Percentiles rank a stretch among this genome's conserved stretches.
Evolutionary conservation across 1,140 invertebrate genomes (phyloP).

Genomic region (Sycobia sp.): DNA sequence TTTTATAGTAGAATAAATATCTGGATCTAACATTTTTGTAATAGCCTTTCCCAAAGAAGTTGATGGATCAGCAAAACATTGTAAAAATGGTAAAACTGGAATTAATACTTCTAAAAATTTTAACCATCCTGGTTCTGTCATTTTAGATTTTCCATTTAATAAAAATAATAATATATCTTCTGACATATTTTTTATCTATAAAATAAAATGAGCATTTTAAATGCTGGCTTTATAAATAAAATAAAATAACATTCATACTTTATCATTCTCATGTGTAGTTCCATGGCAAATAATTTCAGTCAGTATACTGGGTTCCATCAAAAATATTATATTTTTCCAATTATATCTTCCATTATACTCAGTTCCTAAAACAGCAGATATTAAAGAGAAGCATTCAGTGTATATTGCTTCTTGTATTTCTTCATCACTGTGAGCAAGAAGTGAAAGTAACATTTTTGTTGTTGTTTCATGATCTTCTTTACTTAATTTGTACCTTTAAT

Average conservation of each 20-base stretch:
- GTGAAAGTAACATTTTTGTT: slow-evolving; percentile 46
- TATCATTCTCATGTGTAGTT: slow-evolving; percentile 55
- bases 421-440: slow-evolving; percentile 49
- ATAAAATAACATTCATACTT: slow-evolving; percentile 39
- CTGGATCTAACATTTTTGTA: slow-evolving; percentile 68
- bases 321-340: slow-evolving; percentile 58
- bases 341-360: slow-evolving; percentile 50
- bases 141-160: slow-evolving; percentile 66
- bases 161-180: slow-evolving; percentile 68
- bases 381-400: slow-evolving; percentile 52
- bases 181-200: slow-evolving; percentile 63
- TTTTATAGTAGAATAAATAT: slow-evolving; percentile 64
- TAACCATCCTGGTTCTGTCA: slow-evolving; percentile 66
- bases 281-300: slow-evolving; percentile 71
- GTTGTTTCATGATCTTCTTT: slow-evolving; percentile 40
- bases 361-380: slow-evolving; percentile 54
- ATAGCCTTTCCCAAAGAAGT: slow-evolving; percentile 64
- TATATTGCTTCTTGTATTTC: slow-evolving; percentile 56
- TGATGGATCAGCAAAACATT: slow-evolving; percentile 55
- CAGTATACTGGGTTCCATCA: slow-evolving; percentile 64
- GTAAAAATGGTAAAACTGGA: slow-evolving; percentile 63
- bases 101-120: slow-evolving; percentile 63
- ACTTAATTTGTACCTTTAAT: slow-evolving; percentile 30
- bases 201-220: slow-evolving; percentile 5
- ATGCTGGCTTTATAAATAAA: too few relatives aligned